A percentile compares a stretch with the other conserved stretches of the same genome.
Conservation (phyloP, 2,888 invertebrate genomes). For the Crematogaster levior region DNA sequence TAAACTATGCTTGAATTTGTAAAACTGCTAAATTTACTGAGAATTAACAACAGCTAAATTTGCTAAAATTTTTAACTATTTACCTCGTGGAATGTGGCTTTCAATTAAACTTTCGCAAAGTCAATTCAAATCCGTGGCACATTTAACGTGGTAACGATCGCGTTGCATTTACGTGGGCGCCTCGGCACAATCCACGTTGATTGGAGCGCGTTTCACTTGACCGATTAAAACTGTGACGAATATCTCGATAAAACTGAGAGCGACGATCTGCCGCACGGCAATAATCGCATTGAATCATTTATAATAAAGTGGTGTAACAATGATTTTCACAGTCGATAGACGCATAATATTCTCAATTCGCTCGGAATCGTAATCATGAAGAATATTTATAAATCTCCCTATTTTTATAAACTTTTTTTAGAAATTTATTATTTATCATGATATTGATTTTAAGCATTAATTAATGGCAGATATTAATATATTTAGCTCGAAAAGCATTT, state of each 20-base stretch:
- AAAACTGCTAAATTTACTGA: background rate
- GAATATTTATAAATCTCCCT: background rate
- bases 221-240: conserved; percentile 23
- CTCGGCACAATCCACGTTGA: conserved; percentile 33
- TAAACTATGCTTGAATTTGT: background rate
- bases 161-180: conserved; percentile 11
- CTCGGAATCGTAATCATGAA: background rate
- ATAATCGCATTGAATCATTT: conserved; percentile 11
- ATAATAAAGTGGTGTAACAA: conserved; percentile 14
- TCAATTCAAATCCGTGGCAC: conserved; percentile 10
- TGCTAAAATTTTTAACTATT: background rate
- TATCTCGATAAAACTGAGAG: background rate
- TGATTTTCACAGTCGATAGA: background rate
- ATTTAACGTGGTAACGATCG: conserved; percentile 25
- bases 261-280: background rate
- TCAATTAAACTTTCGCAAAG: conserved; percentile 10
- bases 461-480: background rate
- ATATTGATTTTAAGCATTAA: background rate
- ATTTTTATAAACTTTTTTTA: background rate
- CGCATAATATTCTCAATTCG: background rate
- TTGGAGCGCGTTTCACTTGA: conserved; percentile 27
- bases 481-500: background rate
- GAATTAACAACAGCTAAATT: background rate
- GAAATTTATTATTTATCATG: background rate
- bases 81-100: background rate